Evolutionary conservation across 2,113 vertebrate species (phyloP).

Genomic region (Pelobates fuscus): DNA sequence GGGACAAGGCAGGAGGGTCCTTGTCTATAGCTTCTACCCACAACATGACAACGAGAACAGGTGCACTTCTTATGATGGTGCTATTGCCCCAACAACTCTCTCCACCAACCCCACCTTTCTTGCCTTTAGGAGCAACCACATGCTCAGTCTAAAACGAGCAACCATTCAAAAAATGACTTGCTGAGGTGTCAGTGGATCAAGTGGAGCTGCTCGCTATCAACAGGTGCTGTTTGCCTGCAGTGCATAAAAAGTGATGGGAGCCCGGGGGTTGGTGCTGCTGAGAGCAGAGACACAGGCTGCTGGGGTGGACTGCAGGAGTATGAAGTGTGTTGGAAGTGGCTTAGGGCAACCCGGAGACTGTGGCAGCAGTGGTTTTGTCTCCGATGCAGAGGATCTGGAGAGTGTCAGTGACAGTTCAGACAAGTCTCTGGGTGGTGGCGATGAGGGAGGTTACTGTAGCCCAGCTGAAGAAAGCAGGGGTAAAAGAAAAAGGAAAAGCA

Average conservation of each 20-base stretch:
- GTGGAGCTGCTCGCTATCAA: slow-evolving; percentile 55
- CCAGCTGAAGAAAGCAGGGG: slow-evolving; percentile 49
- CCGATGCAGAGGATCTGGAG: slow-evolving; percentile 70
- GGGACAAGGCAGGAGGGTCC: slow-evolving; percentile 9
- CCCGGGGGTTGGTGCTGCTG: slow-evolving; percentile 45
- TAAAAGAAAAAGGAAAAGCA: slow-evolving; percentile 55
- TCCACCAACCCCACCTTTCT: slow-evolving; percentile 71
- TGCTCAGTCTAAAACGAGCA: slow-evolving; percentile 72
- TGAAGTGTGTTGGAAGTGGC: slow-evolving; percentile 69
- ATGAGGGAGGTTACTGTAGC: slow-evolving; percentile 41
- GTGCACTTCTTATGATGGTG: slow-evolving; percentile 56
- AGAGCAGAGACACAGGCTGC: slow-evolving; percentile 15
- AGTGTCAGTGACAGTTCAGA: slow-evolving; percentile 70
- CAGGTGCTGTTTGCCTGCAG: slow-evolving; percentile 52
- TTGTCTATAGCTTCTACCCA: slow-evolving; percentile 37
- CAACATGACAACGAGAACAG: slow-evolving; percentile 63
- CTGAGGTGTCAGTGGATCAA: slow-evolving; percentile 62
- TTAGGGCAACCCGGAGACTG: slow-evolving; percentile 56
- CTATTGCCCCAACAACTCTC: slow-evolving; percentile 26
- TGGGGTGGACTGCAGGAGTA: slow-evolving; percentile 52
- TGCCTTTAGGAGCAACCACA: slow-evolving; percentile 62
- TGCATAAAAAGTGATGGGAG: slow-evolving; percentile 63
- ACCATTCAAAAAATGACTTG: slow-evolving; percentile 75
- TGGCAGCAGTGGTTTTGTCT: slow-evolving; percentile 55
- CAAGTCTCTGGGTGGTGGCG: slow-evolving; percentile 62